phyloP scores from a whole-genome alignment of 2,888 invertebrate species.

The Agapostemon virescens region DNA sequence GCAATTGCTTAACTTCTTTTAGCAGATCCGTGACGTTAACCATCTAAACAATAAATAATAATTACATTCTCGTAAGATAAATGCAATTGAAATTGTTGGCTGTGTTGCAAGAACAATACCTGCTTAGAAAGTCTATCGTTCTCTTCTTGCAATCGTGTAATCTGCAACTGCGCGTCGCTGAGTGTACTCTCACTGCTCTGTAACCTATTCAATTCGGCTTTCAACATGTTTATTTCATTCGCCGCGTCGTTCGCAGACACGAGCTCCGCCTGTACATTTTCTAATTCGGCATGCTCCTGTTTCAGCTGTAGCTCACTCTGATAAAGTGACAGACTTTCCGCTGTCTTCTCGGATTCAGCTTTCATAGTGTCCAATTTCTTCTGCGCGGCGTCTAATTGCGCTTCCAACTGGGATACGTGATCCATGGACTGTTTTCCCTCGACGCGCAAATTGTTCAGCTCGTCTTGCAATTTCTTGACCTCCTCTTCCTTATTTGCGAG shows the following conservation, averaged over 20 bases:
- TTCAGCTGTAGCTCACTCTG: conserved; percentile 65
- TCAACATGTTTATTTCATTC: conserved; percentile 59
- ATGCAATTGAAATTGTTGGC: not conserved
- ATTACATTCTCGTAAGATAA: conserved; percentile 8
- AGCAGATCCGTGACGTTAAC: conserved; percentile 68
- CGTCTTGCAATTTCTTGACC: conserved; percentile 64
- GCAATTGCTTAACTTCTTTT: conserved; percentile 74
- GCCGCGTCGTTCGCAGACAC: conserved; percentile 46
- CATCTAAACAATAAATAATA: conserved; percentile 60
- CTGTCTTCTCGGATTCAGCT: conserved; percentile 61
- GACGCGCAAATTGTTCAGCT: conserved; percentile 74
- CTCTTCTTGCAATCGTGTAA: conserved; percentile 82
- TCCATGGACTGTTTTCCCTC: conserved; percentile 79
- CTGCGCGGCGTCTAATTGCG: conserved; percentile 62
- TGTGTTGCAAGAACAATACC: conserved; percentile 70
- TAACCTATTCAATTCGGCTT: conserved; percentile 65
- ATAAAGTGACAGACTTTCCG: conserved; percentile 59
- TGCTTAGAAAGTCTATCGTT: conserved; percentile 81
- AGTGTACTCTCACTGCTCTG: conserved; percentile 64
- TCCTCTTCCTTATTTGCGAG: conserved; percentile 70
- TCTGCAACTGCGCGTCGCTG: conserved; percentile 67
- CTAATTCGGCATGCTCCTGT: conserved; percentile 66
- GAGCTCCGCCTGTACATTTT: conserved; percentile 62
- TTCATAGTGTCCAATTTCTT: conserved; percentile 63
- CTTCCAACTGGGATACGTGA: conserved; percentile 81